These are phyloP conservation scores for Allygus modestus DNA, from an alignment of 2,888 invertebrate genomes.

Conservation along the genomic window DNA sequence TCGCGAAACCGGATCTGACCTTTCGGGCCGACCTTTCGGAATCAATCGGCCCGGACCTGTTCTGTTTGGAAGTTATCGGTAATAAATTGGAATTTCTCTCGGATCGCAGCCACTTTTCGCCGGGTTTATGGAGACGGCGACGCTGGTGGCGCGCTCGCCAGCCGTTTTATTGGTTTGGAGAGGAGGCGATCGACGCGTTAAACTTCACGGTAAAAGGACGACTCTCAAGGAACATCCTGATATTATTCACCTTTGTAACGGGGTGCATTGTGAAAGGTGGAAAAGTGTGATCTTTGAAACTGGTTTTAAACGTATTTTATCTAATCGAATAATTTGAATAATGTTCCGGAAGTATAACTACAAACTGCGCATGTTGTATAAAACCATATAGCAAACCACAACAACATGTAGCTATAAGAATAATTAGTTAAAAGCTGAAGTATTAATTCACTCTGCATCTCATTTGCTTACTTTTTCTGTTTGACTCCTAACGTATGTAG, in stretches of 20 bases:
- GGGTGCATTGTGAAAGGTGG: not conserved
- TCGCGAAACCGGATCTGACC: constrained; percentile 59
- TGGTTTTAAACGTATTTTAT: not conserved
- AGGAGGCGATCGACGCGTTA: constrained; percentile 1
- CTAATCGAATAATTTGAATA: too few relatives aligned
- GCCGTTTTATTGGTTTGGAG: constrained; percentile 24
- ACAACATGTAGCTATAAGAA: too few relatives aligned
- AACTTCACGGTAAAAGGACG: constrained; percentile 9
- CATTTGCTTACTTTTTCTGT: too few relatives aligned
- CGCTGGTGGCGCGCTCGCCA: constrained; percentile 28
- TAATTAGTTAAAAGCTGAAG: too few relatives aligned
- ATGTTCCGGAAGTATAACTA: too few relatives aligned
- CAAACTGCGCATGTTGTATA: too few relatives aligned
- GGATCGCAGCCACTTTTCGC: constrained; percentile 39
- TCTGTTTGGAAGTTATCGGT: constrained; percentile 55
- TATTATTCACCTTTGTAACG: not conserved
- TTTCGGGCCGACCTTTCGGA: constrained; percentile 39
- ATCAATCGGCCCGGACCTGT: constrained; percentile 55
- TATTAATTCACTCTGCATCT: too few relatives aligned
- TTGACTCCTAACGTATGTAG: too few relatives aligned
- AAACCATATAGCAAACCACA: too few relatives aligned
- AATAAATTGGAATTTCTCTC: constrained; percentile 57
- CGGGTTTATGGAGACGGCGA: constrained; percentile 20
- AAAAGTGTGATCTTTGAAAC: not conserved
- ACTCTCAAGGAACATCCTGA: not conserved